These are phyloP conservation scores for Polyommatus icarus DNA, from an alignment of 2,888 invertebrate species.

Conservation along the genomic window DNA sequence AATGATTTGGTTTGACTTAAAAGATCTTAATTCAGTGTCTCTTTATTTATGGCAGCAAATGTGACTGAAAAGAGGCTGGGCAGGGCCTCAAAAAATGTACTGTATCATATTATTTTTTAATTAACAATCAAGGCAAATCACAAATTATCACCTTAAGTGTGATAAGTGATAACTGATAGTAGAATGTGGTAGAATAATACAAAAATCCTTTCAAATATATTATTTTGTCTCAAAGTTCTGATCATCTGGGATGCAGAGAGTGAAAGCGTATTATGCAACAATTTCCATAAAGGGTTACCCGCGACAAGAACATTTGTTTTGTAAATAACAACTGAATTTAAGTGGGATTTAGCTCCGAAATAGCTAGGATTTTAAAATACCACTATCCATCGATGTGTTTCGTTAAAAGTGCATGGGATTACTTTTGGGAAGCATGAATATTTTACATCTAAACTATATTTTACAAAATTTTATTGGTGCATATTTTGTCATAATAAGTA, in stretches of 20 bases:
- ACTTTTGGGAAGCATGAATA: neutral
- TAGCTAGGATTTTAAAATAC: neutral
- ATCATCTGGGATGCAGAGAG: neutral
- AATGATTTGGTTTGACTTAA: neutral
- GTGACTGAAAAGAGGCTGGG: neutral
- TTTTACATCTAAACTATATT: too few relatives aligned
- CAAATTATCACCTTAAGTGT: neutral
- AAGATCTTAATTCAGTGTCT: neutral
- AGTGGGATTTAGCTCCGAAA: neutral
- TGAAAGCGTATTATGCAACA: neutral
- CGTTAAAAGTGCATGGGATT: neutral
- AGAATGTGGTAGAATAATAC: neutral
- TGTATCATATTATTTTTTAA: neutral
- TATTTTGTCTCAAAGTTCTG: neutral
- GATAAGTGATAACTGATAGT: too few relatives aligned
- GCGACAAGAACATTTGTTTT: neutral
- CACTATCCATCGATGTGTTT: neutral
- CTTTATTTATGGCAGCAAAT: neutral
- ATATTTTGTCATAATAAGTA: too few relatives aligned
- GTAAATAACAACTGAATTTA: neutral
- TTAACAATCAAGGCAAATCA: neutral
- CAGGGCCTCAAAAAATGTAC: too few relatives aligned
- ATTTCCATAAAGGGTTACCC: slow-evolving; percentile 1
- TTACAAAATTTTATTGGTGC: too few relatives aligned
- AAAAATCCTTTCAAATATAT: neutral